Conservation (phyloP, 2,797 vertebrate species). For the Microctenopoma steveboyesi region DNA sequence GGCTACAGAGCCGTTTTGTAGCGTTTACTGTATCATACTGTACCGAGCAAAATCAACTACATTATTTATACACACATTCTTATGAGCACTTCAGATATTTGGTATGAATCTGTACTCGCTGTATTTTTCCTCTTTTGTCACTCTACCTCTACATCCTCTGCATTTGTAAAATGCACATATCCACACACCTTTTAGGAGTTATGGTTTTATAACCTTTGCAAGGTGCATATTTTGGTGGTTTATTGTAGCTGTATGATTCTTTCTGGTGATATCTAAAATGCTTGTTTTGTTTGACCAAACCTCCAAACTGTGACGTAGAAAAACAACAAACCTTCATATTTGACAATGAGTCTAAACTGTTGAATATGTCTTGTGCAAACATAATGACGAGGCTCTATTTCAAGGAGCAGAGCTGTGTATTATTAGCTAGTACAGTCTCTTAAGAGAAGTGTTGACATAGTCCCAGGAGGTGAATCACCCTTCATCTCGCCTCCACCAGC, state of each 20-base stretch:
- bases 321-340: too few relatives aligned
- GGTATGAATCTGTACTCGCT: constrained; percentile 11
- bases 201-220: not conserved
- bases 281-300: constrained; percentile 2
- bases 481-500: constrained; percentile 22
- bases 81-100: too few relatives aligned
- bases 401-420: constrained; percentile 1
- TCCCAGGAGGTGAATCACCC: constrained; percentile 43
- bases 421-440: constrained; percentile 15
- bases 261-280: not conserved
- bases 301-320: too few relatives aligned
- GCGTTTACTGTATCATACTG: not conserved
- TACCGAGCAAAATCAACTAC: not conserved
- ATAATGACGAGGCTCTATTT: constrained; percentile 3
- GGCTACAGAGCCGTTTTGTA: not conserved
- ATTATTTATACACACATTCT: too few relatives aligned
- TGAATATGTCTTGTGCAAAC: not conserved
- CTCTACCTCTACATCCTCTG: not conserved
- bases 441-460: constrained; percentile 21
- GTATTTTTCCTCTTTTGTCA: constrained; percentile 10
- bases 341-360: not conserved
- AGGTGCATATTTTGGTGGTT: not conserved
- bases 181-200: not conserved
- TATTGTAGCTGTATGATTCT: not conserved
- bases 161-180: constrained; percentile 7